Evolutionary conservation across 2,888 invertebrate species (phyloP).

Genomic region (Hypsopygia costalis): DNA sequence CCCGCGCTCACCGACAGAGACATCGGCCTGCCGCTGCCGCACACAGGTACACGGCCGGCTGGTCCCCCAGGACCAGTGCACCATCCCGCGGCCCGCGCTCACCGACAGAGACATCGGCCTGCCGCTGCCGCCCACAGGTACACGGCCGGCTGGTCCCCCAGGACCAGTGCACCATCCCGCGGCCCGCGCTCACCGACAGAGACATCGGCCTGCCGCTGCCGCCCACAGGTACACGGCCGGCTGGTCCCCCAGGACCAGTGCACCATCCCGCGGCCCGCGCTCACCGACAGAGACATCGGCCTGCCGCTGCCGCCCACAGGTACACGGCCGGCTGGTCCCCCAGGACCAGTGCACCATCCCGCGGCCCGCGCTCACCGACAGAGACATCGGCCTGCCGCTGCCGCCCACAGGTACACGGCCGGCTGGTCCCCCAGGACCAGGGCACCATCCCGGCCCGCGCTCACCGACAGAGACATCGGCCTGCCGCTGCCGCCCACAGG

Average conservation of each 20-base stretch:
- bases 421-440: slow-evolving; percentile 93
- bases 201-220: slow-evolving; percentile 68
- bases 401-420: slow-evolving; percentile 68
- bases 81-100: slow-evolving; percentile 85
- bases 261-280: slow-evolving; percentile 86
- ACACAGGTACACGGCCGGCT: too few species aligned
- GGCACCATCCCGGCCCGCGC: slow-evolving; percentile 87
- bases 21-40: slow-evolving; percentile 67
- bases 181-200: slow-evolving; percentile 77
- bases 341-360: slow-evolving; percentile 93
- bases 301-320: slow-evolving; percentile 65
- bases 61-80: slow-evolving; percentile 93
- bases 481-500: slow-evolving; percentile 65
- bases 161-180: slow-evolving; percentile 92
- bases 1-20: slow-evolving; percentile 75
- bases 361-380: slow-evolving; percentile 78
- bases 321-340: slow-evolving; percentile 22
- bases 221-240: slow-evolving; percentile 44
- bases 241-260: slow-evolving; percentile 94
- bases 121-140: slow-evolving; percentile 65
- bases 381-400: slow-evolving; percentile 66
- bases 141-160: too few species aligned
- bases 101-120: slow-evolving; percentile 66
- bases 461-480: slow-evolving; percentile 65
- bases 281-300: slow-evolving; percentile 63